Base-by-base conservation (phyloP, 1,140 invertebrate species). In the Olivierus martensii region DNA sequence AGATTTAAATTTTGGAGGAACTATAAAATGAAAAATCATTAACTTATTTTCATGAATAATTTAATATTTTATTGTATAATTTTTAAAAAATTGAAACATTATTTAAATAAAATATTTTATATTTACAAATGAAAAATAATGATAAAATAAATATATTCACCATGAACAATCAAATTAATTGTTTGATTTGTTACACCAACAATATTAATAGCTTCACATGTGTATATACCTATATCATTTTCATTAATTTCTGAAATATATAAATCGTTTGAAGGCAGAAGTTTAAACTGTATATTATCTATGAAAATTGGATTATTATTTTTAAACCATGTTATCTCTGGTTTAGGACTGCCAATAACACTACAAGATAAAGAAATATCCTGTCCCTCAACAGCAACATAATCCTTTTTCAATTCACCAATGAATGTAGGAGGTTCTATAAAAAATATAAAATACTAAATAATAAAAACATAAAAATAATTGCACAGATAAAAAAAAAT, bases 191-290 rank as follows among this genome's bases (percentile, higher is more conserved):
- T 63, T 36, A 62, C 60, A 21, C 69, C 67, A 21, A 65, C 66
- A 34, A 60, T 48, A 51, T 71, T 71, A 14, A 59, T 56, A 3
- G 68, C 69, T n/a, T 57, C 63, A 53, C 70, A 72, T 7, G 61
- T 58, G 51, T 70, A 72, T 7, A 55, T 55, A 7, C 67, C 69
- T 18, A 66, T 65, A 57, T 74, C 69, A 1, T 58, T 49, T 11
- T 65, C 53, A 18, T 65, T 61, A 34, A 66, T 63, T 35, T 65
- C 65, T 51, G 65, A 65, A 15, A 76, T 71, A 39, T 70, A 65
- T 14, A 76, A 58, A 38, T 65, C 68, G 1, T 70, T 68, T 28
- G 28, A 6, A 9, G 28, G 28, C 2, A 28, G 9, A 9, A 6
- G 28, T 28, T 28, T 28, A 28, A 28, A 28, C 28, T 28, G 28